phyloP scores from a whole-genome alignment of 2,797 vertebrate species.

The Pristis pectinata region DNA sequence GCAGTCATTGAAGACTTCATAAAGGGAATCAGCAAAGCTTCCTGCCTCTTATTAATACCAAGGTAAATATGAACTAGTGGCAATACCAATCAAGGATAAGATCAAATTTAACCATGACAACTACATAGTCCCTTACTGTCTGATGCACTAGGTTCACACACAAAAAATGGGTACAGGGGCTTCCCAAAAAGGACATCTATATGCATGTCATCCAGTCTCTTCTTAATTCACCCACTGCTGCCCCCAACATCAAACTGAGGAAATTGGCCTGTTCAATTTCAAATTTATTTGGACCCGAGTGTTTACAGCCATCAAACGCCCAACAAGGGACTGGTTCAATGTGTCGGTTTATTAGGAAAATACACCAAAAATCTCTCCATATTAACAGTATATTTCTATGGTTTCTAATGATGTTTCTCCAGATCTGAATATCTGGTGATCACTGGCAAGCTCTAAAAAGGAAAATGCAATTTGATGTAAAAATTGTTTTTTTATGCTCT shows the following conservation, averaged over 20 bases:
- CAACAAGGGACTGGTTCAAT: neutral
- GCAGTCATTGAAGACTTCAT: neutral
- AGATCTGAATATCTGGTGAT: neutral
- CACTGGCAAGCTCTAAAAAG: neutral
- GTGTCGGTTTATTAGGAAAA: neutral
- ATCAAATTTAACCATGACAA: neutral
- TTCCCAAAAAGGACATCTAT: neutral
- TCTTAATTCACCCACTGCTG: neutral
- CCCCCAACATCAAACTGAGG: neutral
- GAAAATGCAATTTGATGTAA: neutral
- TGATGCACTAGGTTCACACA: neutral
- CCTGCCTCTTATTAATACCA: neutral
- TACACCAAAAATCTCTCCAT: neutral
- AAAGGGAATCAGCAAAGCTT: neutral
- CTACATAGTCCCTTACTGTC: neutral
- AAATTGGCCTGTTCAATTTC: neutral
- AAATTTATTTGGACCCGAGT: neutral
- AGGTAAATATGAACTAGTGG: neutral
- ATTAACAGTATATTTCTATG: neutral
- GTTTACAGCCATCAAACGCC: neutral
- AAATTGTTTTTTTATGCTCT: neutral
- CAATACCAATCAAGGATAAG: neutral
- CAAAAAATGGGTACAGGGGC: neutral
- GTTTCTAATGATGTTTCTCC: too few relatives aligned
- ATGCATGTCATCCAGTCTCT: neutral